phyloP scores from a whole-genome alignment of 2,113 vertebrate genomes.

The Nothoprocta pentlandii region DNA sequence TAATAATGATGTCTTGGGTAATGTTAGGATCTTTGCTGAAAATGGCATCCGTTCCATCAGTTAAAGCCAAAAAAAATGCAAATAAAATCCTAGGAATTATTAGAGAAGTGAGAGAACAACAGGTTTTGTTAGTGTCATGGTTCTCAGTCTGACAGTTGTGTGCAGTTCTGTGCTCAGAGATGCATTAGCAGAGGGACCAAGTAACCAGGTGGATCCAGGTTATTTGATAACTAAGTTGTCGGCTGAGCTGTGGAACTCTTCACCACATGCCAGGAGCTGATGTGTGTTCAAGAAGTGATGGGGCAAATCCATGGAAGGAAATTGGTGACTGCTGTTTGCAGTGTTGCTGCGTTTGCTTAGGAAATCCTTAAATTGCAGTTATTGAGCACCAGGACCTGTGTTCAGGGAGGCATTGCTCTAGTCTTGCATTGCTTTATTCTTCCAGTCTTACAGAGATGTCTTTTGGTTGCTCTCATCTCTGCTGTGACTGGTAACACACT shows the following conservation, averaged over 20 bases:
- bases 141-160: background rate
- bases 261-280: background rate
- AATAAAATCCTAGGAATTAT: background rate
- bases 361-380: background rate
- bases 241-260: background rate
- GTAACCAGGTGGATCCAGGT: background rate
- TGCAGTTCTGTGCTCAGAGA: background rate
- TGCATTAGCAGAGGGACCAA: background rate
- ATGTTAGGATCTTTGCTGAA: background rate
- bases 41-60: background rate
- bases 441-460: background rate
- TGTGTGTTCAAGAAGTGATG: background rate
- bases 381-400: background rate
- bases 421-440: background rate
- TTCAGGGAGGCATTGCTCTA: background rate
- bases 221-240: background rate
- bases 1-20: background rate
- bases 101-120: background rate
- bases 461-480: background rate
- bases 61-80: background rate
- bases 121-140: background rate
- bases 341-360: background rate
- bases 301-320: background rate
- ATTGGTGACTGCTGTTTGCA: accelerated
- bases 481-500: background rate